A percentile compares a stretch with the other conserved stretches of the same genome.
phyloP scores from a whole-genome alignment of 2,888 invertebrate species.

The Andrena haemorrhoa region DNA sequence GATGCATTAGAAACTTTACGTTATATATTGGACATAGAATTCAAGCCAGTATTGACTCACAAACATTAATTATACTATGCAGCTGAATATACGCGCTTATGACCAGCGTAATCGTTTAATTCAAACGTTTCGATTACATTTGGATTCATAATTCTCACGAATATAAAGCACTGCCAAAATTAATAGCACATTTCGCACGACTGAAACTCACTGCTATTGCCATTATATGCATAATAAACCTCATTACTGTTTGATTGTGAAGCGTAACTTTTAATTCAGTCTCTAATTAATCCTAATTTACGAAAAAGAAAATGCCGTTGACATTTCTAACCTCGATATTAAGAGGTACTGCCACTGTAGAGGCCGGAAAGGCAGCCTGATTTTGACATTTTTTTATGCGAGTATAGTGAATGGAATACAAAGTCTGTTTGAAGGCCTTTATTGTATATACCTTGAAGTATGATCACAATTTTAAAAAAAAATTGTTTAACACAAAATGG shows the following conservation, averaged over 20 bases:
- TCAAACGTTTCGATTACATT: constrained; percentile 18
- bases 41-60: neutral
- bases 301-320: too few species aligned
- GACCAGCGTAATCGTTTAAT: constrained; percentile 17
- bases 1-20: neutral
- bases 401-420: too few species aligned
- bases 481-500: too few species aligned
- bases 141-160: constrained; percentile 9
- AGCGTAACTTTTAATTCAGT: too few species aligned
- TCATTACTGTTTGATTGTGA: neutral
- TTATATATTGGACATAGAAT: constrained; percentile 14
- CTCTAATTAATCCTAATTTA: too few species aligned
- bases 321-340: too few species aligned
- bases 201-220: neutral
- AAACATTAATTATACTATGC: constrained; percentile 17
- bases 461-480: too few species aligned
- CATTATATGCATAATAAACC: constrained; percentile 1
- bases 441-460: too few species aligned
- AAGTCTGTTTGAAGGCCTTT: too few species aligned
- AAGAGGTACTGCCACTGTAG: too few species aligned
- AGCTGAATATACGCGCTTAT: neutral
- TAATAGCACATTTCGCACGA: neutral
- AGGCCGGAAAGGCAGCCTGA: too few species aligned
- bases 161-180: neutral
- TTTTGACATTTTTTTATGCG: too few species aligned